phyloP scores from a whole-genome alignment of 2,888 invertebrate genomes.

The Plutella xylostella region DNA sequence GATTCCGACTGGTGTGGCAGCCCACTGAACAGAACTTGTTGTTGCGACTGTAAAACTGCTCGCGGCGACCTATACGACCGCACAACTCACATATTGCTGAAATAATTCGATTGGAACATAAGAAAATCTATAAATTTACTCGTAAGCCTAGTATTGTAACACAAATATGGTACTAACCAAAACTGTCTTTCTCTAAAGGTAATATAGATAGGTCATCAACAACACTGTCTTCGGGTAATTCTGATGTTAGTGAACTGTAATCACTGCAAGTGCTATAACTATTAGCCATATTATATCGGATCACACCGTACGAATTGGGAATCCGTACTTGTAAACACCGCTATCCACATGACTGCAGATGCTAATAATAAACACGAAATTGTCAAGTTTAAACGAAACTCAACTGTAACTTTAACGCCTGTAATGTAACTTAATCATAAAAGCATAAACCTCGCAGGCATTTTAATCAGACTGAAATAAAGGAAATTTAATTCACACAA shows the following conservation, averaged over 20 bases:
- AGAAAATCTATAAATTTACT: slow-evolving; percentile 1
- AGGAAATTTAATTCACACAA: no score
- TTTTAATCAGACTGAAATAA: no score
- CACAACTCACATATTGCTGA: slow-evolving; percentile 61
- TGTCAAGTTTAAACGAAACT: background rate
- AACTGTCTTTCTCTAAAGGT: slow-evolving; percentile 89
- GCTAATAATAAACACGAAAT: no score
- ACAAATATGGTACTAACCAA: slow-evolving; percentile 72
- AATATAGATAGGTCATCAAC: slow-evolving; percentile 82
- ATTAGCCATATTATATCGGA: slow-evolving; percentile 48
- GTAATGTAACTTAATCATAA: no score
- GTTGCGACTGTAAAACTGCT: slow-evolving; percentile 48
- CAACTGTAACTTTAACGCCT: background rate
- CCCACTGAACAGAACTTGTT: slow-evolving; percentile 52
- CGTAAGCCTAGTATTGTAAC: no score
- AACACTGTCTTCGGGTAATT: slow-evolving; percentile 37
- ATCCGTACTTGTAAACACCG: slow-evolving; percentile 38
- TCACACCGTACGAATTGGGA: slow-evolving; percentile 28
- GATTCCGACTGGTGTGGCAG: slow-evolving; percentile 40
- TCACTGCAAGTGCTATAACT: slow-evolving; percentile 38
- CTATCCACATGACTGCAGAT: slow-evolving; percentile 53
- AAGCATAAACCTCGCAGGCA: no score
- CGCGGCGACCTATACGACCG: slow-evolving; percentile 50
- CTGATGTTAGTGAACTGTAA: slow-evolving; percentile 28
- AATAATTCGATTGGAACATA: slow-evolving; percentile 14